Base-by-base conservation (phyloP, 2,888 invertebrate genomes). In the Tortrix viridana region DNA sequence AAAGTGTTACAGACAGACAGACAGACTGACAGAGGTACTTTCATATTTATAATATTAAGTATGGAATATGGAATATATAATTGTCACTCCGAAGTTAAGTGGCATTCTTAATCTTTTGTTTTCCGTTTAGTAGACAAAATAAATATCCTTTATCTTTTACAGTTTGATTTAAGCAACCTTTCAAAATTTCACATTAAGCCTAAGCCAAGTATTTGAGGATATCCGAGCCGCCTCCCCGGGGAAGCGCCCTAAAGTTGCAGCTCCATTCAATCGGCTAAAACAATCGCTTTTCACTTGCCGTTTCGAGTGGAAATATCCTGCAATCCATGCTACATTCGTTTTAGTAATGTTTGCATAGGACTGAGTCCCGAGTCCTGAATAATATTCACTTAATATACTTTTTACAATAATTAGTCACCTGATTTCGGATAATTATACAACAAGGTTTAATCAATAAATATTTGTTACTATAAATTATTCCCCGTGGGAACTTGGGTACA, bases 231-330 rank as follows among this genome's bases (percentile, higher is more conserved):
- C 19, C 23, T 48, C 53, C n/a, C 53, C n/a, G 20, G 53, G 53
- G 54, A 54, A 48, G 20, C 16, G 41, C 46, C 43, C 37, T 61
- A 56, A 48, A 61, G 49, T 60, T 55, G 32, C 22, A 43, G 46
- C 38, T 22, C 32, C 22, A 55, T 53, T 53, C 53, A 41, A 53
- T 41, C 22, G 4, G 4, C n/a, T 50, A 6, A 22, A 53, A 22
- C 20, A 16, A 20, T 22, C n/a, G 53, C 16, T 22, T 41, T 50
- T 59, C 41, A 37, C 14, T 16, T 41, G 9, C 19, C 1, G 58
- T 20, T 14, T n/a, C 12, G 23, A 58, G 38, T 44, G 54, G 20
- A 32, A 22, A 14, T 38, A 38, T 37, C n/a, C 41, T 26, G 41
- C 41, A 41, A 16, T n/a, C 14, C 41, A 16, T 5, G 16, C 41